A percentile compares a stretch with the other conserved stretches of the same genome.
Conservation (phyloP, 2,113 vertebrate species). For the Oryzias celebensis region DNA sequence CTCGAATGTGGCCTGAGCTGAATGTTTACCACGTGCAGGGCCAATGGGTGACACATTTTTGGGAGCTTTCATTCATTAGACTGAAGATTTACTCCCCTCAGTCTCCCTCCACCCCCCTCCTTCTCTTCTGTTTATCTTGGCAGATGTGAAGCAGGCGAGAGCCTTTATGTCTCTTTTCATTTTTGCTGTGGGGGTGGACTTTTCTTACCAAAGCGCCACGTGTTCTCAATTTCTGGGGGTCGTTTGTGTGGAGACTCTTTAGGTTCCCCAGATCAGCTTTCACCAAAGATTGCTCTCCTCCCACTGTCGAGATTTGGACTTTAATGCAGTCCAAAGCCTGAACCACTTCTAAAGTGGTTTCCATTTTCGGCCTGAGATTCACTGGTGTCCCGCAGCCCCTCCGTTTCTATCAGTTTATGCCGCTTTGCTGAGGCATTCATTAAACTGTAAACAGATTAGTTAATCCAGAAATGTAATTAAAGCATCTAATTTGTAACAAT, state of each 20-base stretch:
- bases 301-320: slow-evolving; percentile 17
- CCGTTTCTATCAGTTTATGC: neutral
- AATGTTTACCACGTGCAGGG: slow-evolving; percentile 65
- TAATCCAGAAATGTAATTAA: slow-evolving; percentile 21
- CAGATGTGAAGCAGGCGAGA: slow-evolving; percentile 77
- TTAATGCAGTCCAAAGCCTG: neutral
- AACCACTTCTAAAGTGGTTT: neutral
- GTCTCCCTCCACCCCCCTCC: slow-evolving; percentile 3
- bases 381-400: slow-evolving; percentile 1
- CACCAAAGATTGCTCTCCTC: slow-evolving; percentile 43
- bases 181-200: slow-evolving; percentile 50
- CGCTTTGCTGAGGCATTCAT: slow-evolving; percentile 10
- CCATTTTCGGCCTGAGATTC: slow-evolving; percentile 1
- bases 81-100: slow-evolving; percentile 72
- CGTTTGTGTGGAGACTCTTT: slow-evolving; percentile 72
- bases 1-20: slow-evolving; percentile 54
- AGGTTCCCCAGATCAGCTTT: slow-evolving; percentile 51
- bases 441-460: slow-evolving; percentile 24
- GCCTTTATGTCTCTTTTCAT: slow-evolving; percentile 41
- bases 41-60: slow-evolving; percentile 75
- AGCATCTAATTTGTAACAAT: slow-evolving; percentile 20
- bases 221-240: slow-evolving; percentile 70
- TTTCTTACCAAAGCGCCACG: slow-evolving; percentile 53
- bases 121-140: slow-evolving; percentile 73
- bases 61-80: slow-evolving; percentile 72